Evolutionary conservation across 2,888 invertebrate species (phyloP).

Genomic region (Rhynchonema sp.): DNA sequence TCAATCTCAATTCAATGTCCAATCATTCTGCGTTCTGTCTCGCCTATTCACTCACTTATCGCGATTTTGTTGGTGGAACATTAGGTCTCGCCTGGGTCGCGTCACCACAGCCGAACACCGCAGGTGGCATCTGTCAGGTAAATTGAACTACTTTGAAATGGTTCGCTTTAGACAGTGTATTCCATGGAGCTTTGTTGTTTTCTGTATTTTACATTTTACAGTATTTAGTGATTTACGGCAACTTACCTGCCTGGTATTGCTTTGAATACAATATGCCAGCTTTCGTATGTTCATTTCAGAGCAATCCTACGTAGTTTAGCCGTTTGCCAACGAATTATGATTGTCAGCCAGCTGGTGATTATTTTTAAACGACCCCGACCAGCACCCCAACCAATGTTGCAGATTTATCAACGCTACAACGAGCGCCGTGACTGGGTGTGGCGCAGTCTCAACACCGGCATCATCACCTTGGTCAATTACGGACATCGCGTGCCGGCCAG

Average conservation of each 20-base stretch:
- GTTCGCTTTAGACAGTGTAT: background rate
- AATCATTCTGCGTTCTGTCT: constrained; percentile 96
- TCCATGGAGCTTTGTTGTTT: too few species aligned
- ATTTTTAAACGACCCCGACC: too few species aligned
- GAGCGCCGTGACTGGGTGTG: constrained; percentile 84
- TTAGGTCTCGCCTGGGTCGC: constrained; percentile 98
- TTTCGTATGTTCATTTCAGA: too few species aligned
- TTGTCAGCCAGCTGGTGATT: too few species aligned
- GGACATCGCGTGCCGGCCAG: constrained; percentile 87
- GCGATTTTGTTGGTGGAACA: constrained; percentile 94
- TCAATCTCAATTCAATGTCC: constrained; percentile 84
- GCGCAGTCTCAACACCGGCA: constrained; percentile 88
- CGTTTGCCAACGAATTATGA: too few species aligned
- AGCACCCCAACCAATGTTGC: too few species aligned
- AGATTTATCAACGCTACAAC: constrained; percentile 68
- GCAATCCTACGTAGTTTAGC: too few species aligned
- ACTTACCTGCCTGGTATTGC: too few species aligned
- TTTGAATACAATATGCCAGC: too few species aligned
- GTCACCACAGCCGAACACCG: constrained; percentile 68
- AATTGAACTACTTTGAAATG: constrained; percentile 25
- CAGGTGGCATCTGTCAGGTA: constrained; percentile 90
- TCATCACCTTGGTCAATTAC: constrained; percentile 96
- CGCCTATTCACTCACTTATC: constrained; percentile 96
- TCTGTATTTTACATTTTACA: too few species aligned
- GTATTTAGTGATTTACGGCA: too few species aligned